A percentile compares a stretch with the other conserved stretches of the same genome.
Evolutionary conservation across 2,888 invertebrate genomes (phyloP).

Genomic region (Choristoneura rosaceana): DNA sequence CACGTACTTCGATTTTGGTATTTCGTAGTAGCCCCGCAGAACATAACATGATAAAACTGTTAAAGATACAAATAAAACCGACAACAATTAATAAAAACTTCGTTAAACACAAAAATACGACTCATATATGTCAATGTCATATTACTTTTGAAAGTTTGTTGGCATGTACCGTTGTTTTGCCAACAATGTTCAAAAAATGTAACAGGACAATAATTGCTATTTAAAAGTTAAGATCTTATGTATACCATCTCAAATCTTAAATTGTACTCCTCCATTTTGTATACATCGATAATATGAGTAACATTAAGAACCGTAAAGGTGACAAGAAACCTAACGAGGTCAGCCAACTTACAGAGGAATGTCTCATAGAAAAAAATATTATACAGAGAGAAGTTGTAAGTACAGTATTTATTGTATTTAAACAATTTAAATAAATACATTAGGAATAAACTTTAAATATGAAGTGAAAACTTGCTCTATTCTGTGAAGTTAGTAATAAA

Average conservation of each 20-base stretch:
- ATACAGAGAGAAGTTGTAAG: constrained; percentile 62
- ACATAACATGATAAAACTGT: neutral
- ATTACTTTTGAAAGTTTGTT: constrained; percentile 12
- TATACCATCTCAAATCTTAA: neutral
- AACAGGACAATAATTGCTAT: neutral
- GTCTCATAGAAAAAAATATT: constrained; percentile 52
- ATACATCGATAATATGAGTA: constrained; percentile 41
- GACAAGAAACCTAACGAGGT: constrained; percentile 68
- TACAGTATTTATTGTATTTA: constrained; percentile 6
- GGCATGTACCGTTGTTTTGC: constrained; percentile 41
- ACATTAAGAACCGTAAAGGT: constrained; percentile 56
- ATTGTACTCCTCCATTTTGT: neutral
- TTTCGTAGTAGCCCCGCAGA: no score
- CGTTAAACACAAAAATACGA: constrained; percentile 15
- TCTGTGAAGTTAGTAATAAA: neutral
- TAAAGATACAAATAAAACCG: neutral
- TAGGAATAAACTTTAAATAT: neutral
- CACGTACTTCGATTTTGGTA: no score
- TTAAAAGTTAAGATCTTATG: no score
- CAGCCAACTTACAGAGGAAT: constrained; percentile 62
- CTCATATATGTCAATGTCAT: constrained; percentile 1
- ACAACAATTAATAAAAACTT: neutral
- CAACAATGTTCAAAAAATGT: constrained; percentile 25
- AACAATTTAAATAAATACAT: neutral
- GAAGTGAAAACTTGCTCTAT: neutral